phyloP scores from a whole-genome alignment of 2,888 invertebrate genomes.

The Sclerodermus sp. region DNA sequence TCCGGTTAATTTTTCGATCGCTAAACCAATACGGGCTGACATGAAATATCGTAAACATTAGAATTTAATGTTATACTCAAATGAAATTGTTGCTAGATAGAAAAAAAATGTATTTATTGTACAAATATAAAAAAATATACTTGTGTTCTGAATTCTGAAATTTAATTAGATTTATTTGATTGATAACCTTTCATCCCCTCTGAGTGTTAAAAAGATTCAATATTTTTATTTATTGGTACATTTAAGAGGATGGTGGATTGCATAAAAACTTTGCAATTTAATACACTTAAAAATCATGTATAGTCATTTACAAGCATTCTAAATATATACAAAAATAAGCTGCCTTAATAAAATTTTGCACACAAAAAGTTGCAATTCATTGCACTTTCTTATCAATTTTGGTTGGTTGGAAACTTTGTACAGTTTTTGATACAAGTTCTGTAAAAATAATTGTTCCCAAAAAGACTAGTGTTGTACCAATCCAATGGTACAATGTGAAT shows the following conservation, averaged over 20 bases:
- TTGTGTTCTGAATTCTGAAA: conserved; percentile 21
- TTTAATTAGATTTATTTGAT: not conserved
- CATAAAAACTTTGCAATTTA: too few relatives aligned
- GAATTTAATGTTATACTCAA: conserved; percentile 26
- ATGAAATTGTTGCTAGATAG: conserved; percentile 31
- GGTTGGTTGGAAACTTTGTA: conserved; percentile 19
- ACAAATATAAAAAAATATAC: conserved; percentile 37
- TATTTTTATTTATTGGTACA: too few relatives aligned
- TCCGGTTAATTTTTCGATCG: conserved; percentile 11
- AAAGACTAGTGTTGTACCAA: conserved; percentile 89
- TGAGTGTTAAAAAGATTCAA: too few relatives aligned
- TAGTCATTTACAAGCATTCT: too few relatives aligned
- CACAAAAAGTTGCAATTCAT: conserved; percentile 16
- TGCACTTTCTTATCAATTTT: conserved; percentile 28
- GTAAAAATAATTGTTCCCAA: conserved; percentile 91
- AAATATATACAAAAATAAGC: too few relatives aligned
- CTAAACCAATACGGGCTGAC: conserved; percentile 13
- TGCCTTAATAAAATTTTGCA: not conserved
- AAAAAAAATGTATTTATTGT: conserved; percentile 41
- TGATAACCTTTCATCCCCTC: too few relatives aligned
- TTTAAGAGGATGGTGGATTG: too few relatives aligned
- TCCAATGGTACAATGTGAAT: conserved; percentile 89
- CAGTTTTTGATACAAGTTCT: conserved; percentile 67
- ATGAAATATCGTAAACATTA: conserved; percentile 15
- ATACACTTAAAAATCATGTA: too few relatives aligned